These are phyloP conservation scores for Hyalella azteca DNA, from an alignment of 2,888 invertebrate species.

Conservation along the genomic window DNA sequence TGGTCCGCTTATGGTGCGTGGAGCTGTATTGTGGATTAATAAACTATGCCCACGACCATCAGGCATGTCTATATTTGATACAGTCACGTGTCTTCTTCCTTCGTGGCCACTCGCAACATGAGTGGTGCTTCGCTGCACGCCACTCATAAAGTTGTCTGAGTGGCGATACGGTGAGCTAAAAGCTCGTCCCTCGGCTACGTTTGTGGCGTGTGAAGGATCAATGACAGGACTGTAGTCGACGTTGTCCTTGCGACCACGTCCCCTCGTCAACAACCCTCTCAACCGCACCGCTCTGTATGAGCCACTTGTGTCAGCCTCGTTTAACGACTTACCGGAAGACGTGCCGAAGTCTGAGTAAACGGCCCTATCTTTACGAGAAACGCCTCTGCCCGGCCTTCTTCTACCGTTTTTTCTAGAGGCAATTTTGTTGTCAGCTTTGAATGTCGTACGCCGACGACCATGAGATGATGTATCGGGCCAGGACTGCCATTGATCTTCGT, in stretches of 20 bases:
- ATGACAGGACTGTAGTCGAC: slow-evolving; percentile 9
- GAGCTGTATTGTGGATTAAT: not conserved
- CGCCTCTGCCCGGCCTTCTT: not conserved
- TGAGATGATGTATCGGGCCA: not conserved
- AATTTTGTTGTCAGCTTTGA: not conserved
- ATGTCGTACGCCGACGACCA: not conserved
- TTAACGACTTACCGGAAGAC: not conserved
- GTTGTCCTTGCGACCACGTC: not conserved
- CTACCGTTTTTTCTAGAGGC: not conserved
- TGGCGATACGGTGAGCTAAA: not conserved
- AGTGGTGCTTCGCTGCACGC: not conserved
- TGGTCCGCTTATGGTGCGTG: not conserved
- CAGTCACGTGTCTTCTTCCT: not conserved
- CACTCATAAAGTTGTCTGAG: not conserved
- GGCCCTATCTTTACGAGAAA: not conserved
- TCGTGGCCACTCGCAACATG: not conserved
- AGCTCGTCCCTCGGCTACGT: not conserved
- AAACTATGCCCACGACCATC: not conserved
- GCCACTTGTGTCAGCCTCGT: not conserved
- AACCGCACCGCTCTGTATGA: not conserved
- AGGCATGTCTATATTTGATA: not conserved
- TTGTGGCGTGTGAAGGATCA: not conserved
- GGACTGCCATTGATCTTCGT: not conserved
- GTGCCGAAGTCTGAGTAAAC: not conserved
- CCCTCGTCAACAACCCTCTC: not conserved